phyloP scores from a whole-genome alignment of 37 sponge, comb jelly and placozoan species.

The Spongilla lacustris region DNA sequence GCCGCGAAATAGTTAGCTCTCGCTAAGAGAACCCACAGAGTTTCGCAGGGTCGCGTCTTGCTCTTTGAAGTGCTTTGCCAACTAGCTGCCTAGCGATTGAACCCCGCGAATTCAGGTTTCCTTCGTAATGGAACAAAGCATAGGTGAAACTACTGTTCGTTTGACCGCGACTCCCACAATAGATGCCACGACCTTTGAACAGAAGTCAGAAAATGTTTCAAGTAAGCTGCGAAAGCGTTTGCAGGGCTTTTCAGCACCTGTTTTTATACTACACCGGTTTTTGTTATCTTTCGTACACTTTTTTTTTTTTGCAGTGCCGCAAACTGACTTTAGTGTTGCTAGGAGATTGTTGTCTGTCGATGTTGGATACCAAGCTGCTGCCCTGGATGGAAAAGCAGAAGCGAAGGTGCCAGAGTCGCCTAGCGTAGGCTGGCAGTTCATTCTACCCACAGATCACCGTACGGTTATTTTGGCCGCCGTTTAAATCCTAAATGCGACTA shows the following conservation, averaged over 20 bases:
- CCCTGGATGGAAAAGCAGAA: not conserved
- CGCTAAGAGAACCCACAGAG: not conserved
- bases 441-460: constrained; percentile 34
- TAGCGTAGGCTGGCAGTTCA: constrained; percentile 34
- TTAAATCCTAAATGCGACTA: too few species aligned
- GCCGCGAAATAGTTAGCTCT: not conserved
- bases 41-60: not conserved
- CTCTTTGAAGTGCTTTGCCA: not conserved
- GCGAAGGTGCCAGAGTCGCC: constrained; percentile 1
- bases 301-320: constrained; percentile 2
- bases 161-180: not conserved
- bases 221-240: not conserved
- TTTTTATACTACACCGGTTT: not conserved
- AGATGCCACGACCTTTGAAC: not conserved
- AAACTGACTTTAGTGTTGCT: constrained; percentile 57
- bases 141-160: not conserved
- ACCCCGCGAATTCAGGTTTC: not conserved
- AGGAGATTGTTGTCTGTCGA: constrained; percentile 29
- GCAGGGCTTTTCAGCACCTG: not conserved
- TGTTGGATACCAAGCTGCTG: not conserved
- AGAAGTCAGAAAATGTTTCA: constrained; percentile 2
- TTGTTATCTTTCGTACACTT: not conserved
- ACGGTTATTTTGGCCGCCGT: not conserved
- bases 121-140: constrained; percentile 12
- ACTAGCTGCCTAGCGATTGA: not conserved